Conservation (phyloP, 2,888 invertebrate genomes). For the Andrena flavipes region DNA sequence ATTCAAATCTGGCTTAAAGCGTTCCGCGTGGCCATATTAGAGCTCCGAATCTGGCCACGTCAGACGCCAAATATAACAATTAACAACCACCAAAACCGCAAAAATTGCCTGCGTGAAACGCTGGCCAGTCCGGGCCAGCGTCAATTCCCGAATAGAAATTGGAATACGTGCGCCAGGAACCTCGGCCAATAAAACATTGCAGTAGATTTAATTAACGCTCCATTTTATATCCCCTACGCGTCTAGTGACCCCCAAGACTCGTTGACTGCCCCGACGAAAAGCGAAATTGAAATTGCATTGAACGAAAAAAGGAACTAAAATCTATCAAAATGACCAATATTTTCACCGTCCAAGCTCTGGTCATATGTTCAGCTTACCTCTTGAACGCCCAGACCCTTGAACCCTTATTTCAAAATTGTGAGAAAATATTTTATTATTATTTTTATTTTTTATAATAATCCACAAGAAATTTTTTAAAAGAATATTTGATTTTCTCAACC, state of each 20-base stretch:
- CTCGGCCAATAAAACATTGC: conserved; percentile 18
- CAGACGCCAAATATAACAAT: neutral
- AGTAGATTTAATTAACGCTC: neutral
- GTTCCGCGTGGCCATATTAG: conserved; percentile 32
- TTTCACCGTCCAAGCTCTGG: neutral
- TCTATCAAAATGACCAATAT: neutral
- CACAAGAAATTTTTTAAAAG: too few relatives aligned
- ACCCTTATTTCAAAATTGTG: too few relatives aligned
- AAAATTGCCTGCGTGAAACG: neutral
- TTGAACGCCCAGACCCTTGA: too few relatives aligned
- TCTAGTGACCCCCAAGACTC: too few relatives aligned
- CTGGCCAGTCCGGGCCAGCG: neutral
- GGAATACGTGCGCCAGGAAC: neutral
- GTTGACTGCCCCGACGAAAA: too few relatives aligned
- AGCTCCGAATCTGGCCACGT: conserved; percentile 15
- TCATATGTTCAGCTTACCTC: too few relatives aligned
- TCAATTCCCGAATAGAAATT: conserved; percentile 8
- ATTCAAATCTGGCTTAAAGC: conserved; percentile 68
- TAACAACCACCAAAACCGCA: neutral
- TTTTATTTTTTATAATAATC: too few relatives aligned
- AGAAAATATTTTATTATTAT: too few relatives aligned
- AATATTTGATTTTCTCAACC: too few relatives aligned
- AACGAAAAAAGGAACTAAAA: too few relatives aligned
- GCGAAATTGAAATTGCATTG: neutral
- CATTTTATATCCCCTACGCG: neutral